Percentiles rank a stretch among this genome's conserved stretches.
These are phyloP conservation scores for Leptopterna dolabrata DNA, from an alignment of 2,888 invertebrate genomes.

Conservation along the genomic window DNA sequence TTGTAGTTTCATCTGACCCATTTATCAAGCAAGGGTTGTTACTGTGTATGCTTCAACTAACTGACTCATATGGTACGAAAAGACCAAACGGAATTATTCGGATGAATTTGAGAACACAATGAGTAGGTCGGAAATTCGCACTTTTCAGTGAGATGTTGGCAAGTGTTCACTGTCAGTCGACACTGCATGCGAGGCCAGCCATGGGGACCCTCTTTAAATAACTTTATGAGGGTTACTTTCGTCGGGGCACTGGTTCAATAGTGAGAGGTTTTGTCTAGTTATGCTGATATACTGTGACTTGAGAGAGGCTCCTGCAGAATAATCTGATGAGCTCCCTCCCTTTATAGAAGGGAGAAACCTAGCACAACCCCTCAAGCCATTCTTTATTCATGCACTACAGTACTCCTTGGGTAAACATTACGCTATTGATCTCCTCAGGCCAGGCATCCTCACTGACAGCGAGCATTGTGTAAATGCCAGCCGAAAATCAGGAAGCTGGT, in stretches of 20 bases:
- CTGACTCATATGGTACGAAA: no score
- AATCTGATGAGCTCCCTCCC: constrained; percentile 42
- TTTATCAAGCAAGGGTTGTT: no score
- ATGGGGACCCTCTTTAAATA: no score
- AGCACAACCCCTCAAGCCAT: constrained; percentile 10
- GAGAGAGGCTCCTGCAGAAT: constrained; percentile 35
- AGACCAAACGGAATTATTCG: no score
- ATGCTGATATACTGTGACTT: background rate
- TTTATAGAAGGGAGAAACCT: constrained; percentile 1
- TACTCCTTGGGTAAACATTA: constrained; percentile 54
- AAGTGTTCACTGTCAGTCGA: no score
- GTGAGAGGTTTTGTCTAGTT: background rate
- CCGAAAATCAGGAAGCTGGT: background rate
- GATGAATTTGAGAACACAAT: no score
- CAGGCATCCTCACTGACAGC: constrained; percentile 42
- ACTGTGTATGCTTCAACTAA: no score
- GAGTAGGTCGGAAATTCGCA: no score
- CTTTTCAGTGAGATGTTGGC: no score
- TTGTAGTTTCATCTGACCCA: no score
- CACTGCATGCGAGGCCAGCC: no score
- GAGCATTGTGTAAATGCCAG: constrained; percentile 16
- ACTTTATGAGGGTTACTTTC: background rate
- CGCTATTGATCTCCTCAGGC: constrained; percentile 47
- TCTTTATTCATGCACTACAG: constrained; percentile 54
- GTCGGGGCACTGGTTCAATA: background rate